Evolutionary conservation across 2,888 invertebrate genomes (phyloP), one percentile per base, ranked within the genome.

Genomic region (Masnerella sp.): DNA sequence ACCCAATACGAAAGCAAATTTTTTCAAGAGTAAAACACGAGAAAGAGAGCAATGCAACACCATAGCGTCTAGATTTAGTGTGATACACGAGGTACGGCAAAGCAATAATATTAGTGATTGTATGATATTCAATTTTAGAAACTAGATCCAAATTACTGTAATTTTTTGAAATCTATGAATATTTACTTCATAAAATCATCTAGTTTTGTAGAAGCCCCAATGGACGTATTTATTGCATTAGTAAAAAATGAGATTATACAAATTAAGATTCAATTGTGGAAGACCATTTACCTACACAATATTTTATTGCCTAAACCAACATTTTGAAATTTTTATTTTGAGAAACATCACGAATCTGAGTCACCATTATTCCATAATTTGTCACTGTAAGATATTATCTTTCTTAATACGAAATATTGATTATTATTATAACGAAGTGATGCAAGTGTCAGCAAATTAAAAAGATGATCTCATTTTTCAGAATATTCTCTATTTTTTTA

Each of bases 71-170:
- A 85, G 85, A 84, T 59, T 85, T 86, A 87, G 87, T 85, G 86
- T 86, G 86, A 86, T 87, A 87, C 83, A 87, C 84, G 85, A 86
- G 84, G 84, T 86, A 86, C 84, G 84, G 83, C 84, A 86, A 86
- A 87, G 87, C 86, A 87, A 87, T 87, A 86, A 86, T 84, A 56
- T 86, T 86, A 87, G 86, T 86, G 86, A 86, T 86, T 86, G 85
- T 86, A 86, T 80, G 80, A 85, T 85, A 86, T 82, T 84, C 84
- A 80, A 85, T 83, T 64, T 20, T 86, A 86, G 84, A 78, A 79
- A 83, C 79, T 84, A 84, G 84, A 79, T 77, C 77, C 84, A 85
- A 84, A 82, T 84, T 84, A 81, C 74, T 80, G 80, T 85, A 85
- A 78, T 69, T 81, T 85, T 85, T 85, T 80, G 81, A 79, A 85